Evolutionary conservation across 2,888 invertebrate genomes (phyloP).

Genomic region (Tromatobia lineatoria): DNA sequence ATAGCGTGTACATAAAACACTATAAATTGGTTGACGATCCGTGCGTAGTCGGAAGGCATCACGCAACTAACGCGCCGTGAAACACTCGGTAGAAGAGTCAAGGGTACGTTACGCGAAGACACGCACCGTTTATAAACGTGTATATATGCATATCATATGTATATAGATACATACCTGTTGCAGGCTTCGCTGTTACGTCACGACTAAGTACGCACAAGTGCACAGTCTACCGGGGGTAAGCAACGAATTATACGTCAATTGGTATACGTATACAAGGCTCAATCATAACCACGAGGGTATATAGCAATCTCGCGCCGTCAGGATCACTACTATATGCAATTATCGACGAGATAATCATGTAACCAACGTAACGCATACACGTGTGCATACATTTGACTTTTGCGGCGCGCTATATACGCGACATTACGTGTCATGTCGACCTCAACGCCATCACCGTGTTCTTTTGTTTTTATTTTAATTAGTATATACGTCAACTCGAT

Average conservation of each 20-base stretch:
- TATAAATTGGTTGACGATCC: neutral
- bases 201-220: slow-evolving; percentile 51
- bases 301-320: slow-evolving; percentile 8
- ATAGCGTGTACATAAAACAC: slow-evolving; percentile 2
- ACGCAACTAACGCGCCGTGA: slow-evolving; percentile 78
- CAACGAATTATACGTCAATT: slow-evolving; percentile 16
- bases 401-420: neutral
- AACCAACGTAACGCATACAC: slow-evolving; percentile 9
- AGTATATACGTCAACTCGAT: neutral
- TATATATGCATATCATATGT: neutral
- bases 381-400: slow-evolving; percentile 6
- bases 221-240: slow-evolving; percentile 11
- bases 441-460: neutral
- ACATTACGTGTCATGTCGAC: neutral
- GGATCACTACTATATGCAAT: slow-evolving; percentile 4
- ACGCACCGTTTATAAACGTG: slow-evolving; percentile 20
- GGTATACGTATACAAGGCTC: slow-evolving; percentile 9
- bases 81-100: slow-evolving; percentile 82
- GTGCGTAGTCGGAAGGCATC: slow-evolving; percentile 52
- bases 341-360: slow-evolving; percentile 28
- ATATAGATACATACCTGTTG: slow-evolving; percentile 7
- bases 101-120: slow-evolving; percentile 76
- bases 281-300: slow-evolving; percentile 19
- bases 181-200: slow-evolving; percentile 36
- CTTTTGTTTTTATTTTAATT: neutral